Percentiles rank a stretch among this genome's conserved stretches.
These are phyloP conservation scores for Panthera uncia DNA, from an alignment of 2,113 vertebrate species.

Conservation along the genomic window DNA sequence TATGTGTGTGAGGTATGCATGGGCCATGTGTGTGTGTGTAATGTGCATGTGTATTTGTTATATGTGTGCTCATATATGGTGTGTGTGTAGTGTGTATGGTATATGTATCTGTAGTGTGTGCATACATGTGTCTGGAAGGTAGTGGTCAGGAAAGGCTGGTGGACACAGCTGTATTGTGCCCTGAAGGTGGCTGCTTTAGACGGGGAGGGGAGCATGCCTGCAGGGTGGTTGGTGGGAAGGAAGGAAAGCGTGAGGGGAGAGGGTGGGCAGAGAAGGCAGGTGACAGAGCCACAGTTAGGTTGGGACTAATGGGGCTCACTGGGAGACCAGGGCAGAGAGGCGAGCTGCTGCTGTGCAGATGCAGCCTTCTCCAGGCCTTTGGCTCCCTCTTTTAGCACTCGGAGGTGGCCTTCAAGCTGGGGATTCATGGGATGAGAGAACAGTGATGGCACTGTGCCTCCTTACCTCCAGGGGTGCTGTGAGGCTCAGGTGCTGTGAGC, in stretches of 20 bases:
- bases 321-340: not conserved
- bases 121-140: no score
- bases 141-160: not conserved
- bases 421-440: no score
- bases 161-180: not conserved
- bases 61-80: no score
- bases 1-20: not conserved
- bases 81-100: not conserved
- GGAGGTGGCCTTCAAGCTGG: not conserved
- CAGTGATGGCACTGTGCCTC: not conserved
- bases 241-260: not conserved
- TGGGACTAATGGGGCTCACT: rapidly evolving
- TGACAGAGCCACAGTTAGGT: not conserved
- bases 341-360: not conserved
- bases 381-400: not conserved
- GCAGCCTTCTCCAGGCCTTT: not conserved
- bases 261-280: not conserved
- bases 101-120: not conserved
- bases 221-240: not conserved
- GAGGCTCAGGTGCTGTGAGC: not conserved
- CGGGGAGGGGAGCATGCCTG: rapidly evolving
- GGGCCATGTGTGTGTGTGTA: not conserved
- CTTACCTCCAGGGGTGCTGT: not conserved
- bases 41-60: not conserved
- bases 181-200: not conserved